A percentile compares a stretch with the other conserved stretches of the same genome.
Evolutionary conservation across 1,140 invertebrate species (phyloP).

Genomic region (Aphidius gifuensis): DNA sequence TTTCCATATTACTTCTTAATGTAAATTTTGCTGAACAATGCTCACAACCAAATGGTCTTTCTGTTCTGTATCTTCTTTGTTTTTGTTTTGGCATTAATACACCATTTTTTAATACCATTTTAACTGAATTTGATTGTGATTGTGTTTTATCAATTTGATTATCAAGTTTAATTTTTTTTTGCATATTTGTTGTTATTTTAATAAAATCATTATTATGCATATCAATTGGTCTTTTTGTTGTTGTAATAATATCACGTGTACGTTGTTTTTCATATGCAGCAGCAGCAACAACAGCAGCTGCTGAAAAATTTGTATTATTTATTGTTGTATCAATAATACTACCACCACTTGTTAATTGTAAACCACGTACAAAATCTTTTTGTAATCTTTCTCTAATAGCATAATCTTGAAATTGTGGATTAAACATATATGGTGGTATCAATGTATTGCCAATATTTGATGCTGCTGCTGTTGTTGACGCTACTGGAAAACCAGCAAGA

Average conservation of each 20-base stretch:
- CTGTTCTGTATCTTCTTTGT: conserved; percentile 85
- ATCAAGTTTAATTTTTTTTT: conserved; percentile 23
- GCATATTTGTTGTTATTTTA: conserved; percentile 31
- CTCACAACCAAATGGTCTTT: conserved; percentile 84
- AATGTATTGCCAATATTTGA: conserved; percentile 37
- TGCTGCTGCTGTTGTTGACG: neutral
- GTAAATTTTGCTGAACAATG: conserved; percentile 87
- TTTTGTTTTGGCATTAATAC: conserved; percentile 87
- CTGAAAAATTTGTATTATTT: conserved; percentile 20
- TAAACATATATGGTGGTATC: conserved; percentile 59
- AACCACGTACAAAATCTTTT: conserved; percentile 63
- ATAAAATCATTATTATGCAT: conserved; percentile 26
- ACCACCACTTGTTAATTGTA: conserved; percentile 67
- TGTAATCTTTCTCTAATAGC: conserved; percentile 65
- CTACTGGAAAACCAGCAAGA: conserved; percentile 52
- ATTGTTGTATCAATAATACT: conserved; percentile 59
- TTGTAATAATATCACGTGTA: neutral
- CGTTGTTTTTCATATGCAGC: conserved; percentile 32
- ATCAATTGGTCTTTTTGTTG: neutral
- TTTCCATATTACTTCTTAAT: conserved; percentile 86
- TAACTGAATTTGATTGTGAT: conserved; percentile 63
- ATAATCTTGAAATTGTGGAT: conserved; percentile 59
- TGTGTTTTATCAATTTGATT: conserved; percentile 36
- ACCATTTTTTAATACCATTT: conserved; percentile 88
- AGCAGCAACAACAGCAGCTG: neutral